Base-by-base conservation (phyloP, 2,113 vertebrate species). In the Pelobates fuscus region DNA sequence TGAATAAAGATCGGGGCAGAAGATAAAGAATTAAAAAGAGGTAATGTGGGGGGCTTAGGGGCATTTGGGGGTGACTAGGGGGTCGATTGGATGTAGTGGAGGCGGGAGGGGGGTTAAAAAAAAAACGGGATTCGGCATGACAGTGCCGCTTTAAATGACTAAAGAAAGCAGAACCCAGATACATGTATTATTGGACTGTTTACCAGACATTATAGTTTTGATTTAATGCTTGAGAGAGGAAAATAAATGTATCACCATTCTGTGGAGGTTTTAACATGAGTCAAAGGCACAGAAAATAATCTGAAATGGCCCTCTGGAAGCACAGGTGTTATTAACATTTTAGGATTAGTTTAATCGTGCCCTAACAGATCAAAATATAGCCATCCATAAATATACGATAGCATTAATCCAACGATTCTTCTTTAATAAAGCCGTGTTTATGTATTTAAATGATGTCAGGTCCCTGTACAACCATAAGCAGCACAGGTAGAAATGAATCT, bases 311-410 rank as follows among this genome's bases (percentile, higher is more conserved):
- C 65, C 65, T 23, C 23, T 54, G 43, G 65, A 49, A 52, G 65
- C 43, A 8, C 7, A 12, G 65, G 23, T 27, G 17, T 29, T 52
- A 67, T 52, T 68, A 55, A 68, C 3, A 68, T 30, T 30, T 29
- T 68, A 54, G 66, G 66, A 30, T 68, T 68, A 55, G 46, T 20
- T 55, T 52, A 55, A 68, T 68, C 66, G 44, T 32, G 66, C 26
- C 66, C 66, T 55, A 10, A 55, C 25, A 68, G 54, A 54, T 68
- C 66, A 54, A 17, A 11, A 29, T 55, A 2, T 27, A 29, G 25
- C 7, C 66, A n/a, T 46, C 46, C 26, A 32, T 54, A 68, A 68
- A 54, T 49, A 21, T 68, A 30, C 49, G 11, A 55, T 54, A n/a
- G 46, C 17, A 68, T 30, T 68, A 30, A 68, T 68, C 44, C 66